Conservation (phyloP, 2,888 invertebrate species). For the Terebella lapidaria region DNA sequence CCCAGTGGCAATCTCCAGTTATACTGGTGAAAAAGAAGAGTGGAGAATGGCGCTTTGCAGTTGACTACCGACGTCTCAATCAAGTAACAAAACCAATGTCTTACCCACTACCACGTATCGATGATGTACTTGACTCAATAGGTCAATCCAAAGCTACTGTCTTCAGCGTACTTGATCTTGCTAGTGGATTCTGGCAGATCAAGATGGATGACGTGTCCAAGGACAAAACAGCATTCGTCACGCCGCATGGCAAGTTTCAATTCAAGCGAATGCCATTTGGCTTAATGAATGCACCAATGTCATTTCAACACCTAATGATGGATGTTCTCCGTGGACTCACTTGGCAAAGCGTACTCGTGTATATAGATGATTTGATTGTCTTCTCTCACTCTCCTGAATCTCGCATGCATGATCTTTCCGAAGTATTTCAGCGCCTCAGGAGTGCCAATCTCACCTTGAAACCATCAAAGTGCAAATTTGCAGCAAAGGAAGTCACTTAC, state of each 20-base stretch:
- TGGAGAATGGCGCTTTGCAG: slow-evolving; percentile 1
- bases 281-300: background rate
- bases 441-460: background rate
- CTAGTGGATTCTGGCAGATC: slow-evolving; percentile 3
- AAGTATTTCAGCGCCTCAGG: background rate
- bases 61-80: background rate
- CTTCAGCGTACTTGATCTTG: background rate
- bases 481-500: slow-evolving; percentile 1
- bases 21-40: background rate
- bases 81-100: background rate
- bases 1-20: background rate
- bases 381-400: background rate
- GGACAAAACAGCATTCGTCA: slow-evolving; percentile 1
- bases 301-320: background rate
- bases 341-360: background rate
- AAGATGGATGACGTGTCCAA: background rate
- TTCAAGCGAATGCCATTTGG: slow-evolving; percentile 5
- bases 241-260: background rate
- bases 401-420: background rate
- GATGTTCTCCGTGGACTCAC: background rate
- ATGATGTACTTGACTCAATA: background rate
- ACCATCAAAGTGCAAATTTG: slow-evolving; percentile 4
- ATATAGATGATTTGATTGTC: background rate
- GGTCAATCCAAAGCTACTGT: background rate
- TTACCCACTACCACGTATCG: background rate